Conservation (phyloP, 2,113 vertebrate genomes). For the Uria lomvia region DNA sequence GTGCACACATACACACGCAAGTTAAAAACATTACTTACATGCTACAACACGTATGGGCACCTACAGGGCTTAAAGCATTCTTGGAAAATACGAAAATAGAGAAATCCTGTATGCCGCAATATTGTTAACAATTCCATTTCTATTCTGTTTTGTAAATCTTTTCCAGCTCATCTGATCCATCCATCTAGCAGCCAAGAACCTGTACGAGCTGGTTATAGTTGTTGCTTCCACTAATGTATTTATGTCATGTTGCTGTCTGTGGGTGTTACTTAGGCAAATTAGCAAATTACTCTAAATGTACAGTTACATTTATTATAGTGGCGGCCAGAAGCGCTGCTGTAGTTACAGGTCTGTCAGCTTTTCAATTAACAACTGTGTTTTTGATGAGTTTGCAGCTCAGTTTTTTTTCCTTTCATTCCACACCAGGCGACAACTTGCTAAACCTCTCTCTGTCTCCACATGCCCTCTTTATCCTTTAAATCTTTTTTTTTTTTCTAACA, state of each 20-base stretch:
- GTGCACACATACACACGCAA: not conserved
- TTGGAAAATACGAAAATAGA: not conserved
- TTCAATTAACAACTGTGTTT: slow-evolving; percentile 49
- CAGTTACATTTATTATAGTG: slow-evolving; percentile 47
- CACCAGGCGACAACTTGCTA: not conserved
- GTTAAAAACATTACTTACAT: not conserved
- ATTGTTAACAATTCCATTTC: not conserved
- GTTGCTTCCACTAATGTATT: slow-evolving; percentile 48
- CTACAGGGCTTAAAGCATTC: not conserved
- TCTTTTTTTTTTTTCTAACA: not conserved
- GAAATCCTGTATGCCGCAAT: not conserved
- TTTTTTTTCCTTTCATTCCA: not conserved
- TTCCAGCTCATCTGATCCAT: slow-evolving; percentile 44
- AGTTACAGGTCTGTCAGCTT: slow-evolving; percentile 36
- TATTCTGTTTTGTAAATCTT: not conserved
- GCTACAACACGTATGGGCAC: not conserved
- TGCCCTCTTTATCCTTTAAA: not conserved
- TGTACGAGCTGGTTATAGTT: slow-evolving; percentile 14
- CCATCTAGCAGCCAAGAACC: not conserved
- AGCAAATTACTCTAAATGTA: slow-evolving; percentile 67
- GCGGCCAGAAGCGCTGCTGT: not conserved
- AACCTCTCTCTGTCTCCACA: not conserved
- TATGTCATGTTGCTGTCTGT: slow-evolving; percentile 59
- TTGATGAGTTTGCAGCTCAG: slow-evolving; percentile 55
- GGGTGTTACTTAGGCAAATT: slow-evolving; percentile 70